These are phyloP conservation scores for Cheumatopsyche charites DNA, from an alignment of 1,140 invertebrate species.

Conservation along the genomic window DNA sequence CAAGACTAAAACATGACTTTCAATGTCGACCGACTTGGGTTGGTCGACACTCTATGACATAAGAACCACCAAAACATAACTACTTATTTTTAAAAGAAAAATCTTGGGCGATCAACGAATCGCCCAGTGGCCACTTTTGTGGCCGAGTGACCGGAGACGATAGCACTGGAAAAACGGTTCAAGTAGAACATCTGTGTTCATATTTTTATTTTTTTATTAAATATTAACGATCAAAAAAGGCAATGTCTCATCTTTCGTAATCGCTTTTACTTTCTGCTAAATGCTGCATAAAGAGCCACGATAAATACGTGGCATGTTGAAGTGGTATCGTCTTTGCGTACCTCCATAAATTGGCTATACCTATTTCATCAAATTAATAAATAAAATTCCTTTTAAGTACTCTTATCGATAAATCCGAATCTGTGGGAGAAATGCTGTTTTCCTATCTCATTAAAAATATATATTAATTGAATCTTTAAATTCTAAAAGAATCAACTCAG, in stretches of 20 bases:
- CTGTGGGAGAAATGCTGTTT: conserved; percentile 24
- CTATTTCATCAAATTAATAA: conserved; percentile 28
- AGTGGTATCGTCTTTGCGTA: conserved; percentile 50
- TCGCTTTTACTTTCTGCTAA: conserved; percentile 32
- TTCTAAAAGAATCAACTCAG: conserved; percentile 1
- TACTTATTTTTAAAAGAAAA: no score
- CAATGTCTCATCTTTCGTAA: conserved; percentile 49
- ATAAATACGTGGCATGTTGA: background rate
- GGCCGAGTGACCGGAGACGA: conserved; percentile 43
- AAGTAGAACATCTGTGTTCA: conserved; percentile 12
- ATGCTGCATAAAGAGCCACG: background rate
- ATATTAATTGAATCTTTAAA: background rate
- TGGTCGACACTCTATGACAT: no score
- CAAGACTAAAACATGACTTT: conserved; percentile 13
- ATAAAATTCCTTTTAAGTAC: background rate
- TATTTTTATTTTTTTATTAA: conserved; percentile 20
- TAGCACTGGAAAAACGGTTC: conserved; percentile 38
- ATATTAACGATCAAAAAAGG: conserved; percentile 27
- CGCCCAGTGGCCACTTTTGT: no score
- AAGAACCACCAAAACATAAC: no score
- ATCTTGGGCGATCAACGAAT: no score
- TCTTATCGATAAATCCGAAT: conserved; percentile 9
- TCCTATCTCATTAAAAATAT: conserved; percentile 16
- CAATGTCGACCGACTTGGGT: background rate
- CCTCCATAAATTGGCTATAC: conserved; percentile 48